A percentile compares a stretch with the other conserved stretches of the same genome.
Conservation (phyloP, 2,797 vertebrate species). For the Hypotaenidia okinawae region DNA sequence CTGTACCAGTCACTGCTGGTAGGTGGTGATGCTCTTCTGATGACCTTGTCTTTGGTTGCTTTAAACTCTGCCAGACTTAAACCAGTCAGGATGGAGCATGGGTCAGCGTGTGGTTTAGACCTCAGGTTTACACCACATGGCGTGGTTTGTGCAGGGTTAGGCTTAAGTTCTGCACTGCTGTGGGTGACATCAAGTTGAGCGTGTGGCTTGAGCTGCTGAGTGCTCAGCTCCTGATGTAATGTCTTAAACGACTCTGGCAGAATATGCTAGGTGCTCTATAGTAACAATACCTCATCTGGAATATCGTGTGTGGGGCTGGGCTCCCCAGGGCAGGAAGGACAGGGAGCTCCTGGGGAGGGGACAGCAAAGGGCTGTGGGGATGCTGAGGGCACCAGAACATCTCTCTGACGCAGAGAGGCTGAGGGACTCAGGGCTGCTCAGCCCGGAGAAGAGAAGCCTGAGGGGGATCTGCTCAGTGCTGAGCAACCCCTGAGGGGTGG, state of each 20-base stretch:
- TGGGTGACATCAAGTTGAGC: neutral
- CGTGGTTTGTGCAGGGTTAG: neutral
- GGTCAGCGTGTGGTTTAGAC: neutral
- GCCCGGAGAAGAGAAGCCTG: too few species aligned
- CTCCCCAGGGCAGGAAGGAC: too few species aligned
- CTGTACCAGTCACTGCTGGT: rapidly evolving
- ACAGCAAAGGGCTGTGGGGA: too few species aligned
- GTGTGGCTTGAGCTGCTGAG: neutral
- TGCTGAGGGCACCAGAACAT: too few species aligned
- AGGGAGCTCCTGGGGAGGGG: too few species aligned
- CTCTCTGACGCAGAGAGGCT: too few species aligned
- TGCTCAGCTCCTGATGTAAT: neutral
- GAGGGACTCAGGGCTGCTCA: too few species aligned
- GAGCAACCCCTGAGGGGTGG: too few species aligned
- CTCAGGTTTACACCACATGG: neutral
- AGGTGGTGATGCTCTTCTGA: neutral
- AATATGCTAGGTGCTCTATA: rapidly evolving
- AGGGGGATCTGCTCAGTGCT: too few species aligned
- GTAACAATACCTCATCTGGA: too few species aligned
- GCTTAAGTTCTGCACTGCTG: rapidly evolving
- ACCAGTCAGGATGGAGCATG: neutral
- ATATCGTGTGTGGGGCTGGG: too few species aligned
- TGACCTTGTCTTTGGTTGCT: neutral
- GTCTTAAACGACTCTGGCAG: neutral
- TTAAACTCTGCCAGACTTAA: neutral